Conservation (phyloP, 2,797 vertebrate genomes). For the Diplodus puntazzo region DNA sequence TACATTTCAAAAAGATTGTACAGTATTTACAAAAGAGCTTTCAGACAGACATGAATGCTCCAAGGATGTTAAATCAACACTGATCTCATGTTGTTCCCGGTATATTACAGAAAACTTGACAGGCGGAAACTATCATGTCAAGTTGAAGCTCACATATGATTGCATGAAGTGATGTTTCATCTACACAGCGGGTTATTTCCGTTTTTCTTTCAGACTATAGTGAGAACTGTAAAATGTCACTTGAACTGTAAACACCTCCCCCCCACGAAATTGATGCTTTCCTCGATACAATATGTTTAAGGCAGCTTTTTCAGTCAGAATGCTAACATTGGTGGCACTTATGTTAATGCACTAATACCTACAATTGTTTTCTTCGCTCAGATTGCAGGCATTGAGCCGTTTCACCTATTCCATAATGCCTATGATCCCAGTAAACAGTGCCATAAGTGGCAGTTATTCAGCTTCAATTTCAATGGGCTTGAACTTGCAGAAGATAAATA, state of each 20-base stretch:
- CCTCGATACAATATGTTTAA: not conserved
- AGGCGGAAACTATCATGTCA: slow-evolving; percentile 20
- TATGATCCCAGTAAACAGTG: slow-evolving; percentile 9
- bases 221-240: not conserved
- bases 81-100: slow-evolving; percentile 6
- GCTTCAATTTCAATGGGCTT: slow-evolving; percentile 18
- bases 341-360: not conserved
- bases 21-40: slow-evolving; percentile 32
- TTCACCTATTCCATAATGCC: not conserved
- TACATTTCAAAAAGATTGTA: slow-evolving; percentile 48
- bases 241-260: not conserved
- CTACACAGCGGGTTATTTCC: slow-evolving; percentile 7
- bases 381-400: slow-evolving; percentile 13
- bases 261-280: not conserved
- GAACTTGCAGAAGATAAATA: not conserved
- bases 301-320: not conserved
- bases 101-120: slow-evolving; percentile 7
- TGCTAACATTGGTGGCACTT: not conserved
- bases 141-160: slow-evolving; percentile 22
- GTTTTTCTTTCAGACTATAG: slow-evolving; percentile 5
- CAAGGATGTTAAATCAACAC: slow-evolving; percentile 10
- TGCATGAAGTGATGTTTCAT: slow-evolving; percentile 4
- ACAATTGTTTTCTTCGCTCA: slow-evolving; percentile 4
- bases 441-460: not conserved
- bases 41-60: slow-evolving; percentile 32